phyloP scores from a whole-genome alignment of 1,140 invertebrate genomes.

The Neodiprion pinetum region DNA sequence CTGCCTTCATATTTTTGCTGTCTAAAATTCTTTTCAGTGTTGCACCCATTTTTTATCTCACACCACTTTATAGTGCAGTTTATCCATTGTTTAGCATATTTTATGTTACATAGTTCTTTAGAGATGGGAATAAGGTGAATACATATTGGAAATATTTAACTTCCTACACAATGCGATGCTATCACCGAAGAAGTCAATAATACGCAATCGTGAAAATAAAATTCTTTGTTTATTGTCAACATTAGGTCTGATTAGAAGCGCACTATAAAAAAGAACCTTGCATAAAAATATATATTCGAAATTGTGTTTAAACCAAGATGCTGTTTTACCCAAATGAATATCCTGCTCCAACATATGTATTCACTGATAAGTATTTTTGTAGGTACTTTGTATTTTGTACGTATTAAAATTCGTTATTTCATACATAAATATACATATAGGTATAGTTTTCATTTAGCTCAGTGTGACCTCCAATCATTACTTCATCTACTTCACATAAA shows the following conservation, averaged over 20 bases:
- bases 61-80: not conserved
- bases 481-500: conserved; percentile 21
- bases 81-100: not conserved
- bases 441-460: conserved; percentile 27
- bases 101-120: not conserved
- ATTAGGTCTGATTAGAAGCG: not conserved
- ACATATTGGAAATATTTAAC: conserved; percentile 22
- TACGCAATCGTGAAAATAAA: not conserved
- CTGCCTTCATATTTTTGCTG: not conserved
- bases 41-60: not conserved
- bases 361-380: conserved; percentile 3
- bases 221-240: not conserved
- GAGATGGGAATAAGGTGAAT: conserved; percentile 23
- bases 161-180: not conserved
- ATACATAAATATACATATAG: not conserved
- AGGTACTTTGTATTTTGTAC: conserved; percentile 2
- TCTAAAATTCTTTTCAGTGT: conserved; percentile 9
- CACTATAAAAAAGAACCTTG: too few relatives aligned
- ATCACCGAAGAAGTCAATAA: not conserved
- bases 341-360: not conserved
- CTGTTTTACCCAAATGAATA: not conserved
- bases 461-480: conserved; percentile 26
- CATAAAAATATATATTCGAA: too few relatives aligned
- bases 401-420: not conserved
- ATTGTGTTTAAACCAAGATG: not conserved